A percentile compares a stretch with the other conserved stretches of the same genome.
These are phyloP conservation scores for Acrobeloides nanus DNA, from an alignment of 2,888 invertebrate genomes.

Conservation along the genomic window DNA sequence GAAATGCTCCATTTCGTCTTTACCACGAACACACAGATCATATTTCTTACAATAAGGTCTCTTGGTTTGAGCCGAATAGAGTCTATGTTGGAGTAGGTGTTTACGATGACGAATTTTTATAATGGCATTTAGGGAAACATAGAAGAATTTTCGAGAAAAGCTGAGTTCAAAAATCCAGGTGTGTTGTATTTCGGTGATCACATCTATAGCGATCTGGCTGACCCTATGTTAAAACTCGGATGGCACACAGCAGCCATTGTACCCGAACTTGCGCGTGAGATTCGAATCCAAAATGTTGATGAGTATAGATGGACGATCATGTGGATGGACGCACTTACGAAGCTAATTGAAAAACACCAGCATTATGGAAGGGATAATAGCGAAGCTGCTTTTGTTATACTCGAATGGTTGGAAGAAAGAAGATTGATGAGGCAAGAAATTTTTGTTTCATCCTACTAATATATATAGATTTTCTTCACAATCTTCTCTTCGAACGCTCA, in stretches of 20 bases:
- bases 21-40: conserved; percentile 74
- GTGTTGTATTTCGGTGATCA: conserved; percentile 96
- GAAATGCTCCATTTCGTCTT: conserved; percentile 62
- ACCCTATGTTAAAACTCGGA: conserved; percentile 64
- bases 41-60: conserved; percentile 84
- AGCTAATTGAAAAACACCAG: conserved; percentile 80
- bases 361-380: conserved; percentile 69
- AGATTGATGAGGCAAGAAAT: conserved; percentile 17
- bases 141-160: conserved; percentile 78
- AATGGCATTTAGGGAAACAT: conserved; percentile 71
- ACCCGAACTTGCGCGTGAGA: conserved; percentile 88
- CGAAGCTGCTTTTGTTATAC: conserved; percentile 60
- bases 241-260: conserved; percentile 97
- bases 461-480: conserved; percentile 9
- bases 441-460: too few species aligned
- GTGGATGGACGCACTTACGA: conserved; percentile 83
- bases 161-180: conserved; percentile 82
- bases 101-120: background rate
- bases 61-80: conserved; percentile 73
- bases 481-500: too few species aligned
- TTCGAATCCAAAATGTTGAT: conserved; percentile 73
- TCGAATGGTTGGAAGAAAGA: conserved; percentile 66
- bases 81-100: conserved; percentile 80
- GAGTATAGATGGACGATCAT: conserved; percentile 63
- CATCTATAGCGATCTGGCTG: conserved; percentile 87